phyloP scores from a whole-genome alignment of 2,113 vertebrate species.

The Sterrhoptilus dennistouni region DNA sequence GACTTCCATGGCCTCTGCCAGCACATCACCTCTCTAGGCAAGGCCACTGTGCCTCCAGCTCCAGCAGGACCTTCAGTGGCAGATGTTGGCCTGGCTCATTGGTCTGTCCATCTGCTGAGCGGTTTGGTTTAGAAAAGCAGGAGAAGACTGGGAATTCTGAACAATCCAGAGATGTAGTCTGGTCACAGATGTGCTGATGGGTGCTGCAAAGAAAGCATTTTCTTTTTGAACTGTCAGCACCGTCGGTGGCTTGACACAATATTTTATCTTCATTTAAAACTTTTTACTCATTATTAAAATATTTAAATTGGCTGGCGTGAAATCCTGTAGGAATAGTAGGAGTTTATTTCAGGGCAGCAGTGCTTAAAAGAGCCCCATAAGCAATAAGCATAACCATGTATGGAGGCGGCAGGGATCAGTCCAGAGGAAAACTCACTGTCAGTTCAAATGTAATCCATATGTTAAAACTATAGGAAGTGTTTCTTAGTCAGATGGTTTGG shows the following conservation, averaged over 20 bases:
- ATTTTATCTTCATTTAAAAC: slow-evolving; percentile 57
- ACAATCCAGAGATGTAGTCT: background rate
- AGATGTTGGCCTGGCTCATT: background rate
- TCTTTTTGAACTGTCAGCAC: slow-evolving; percentile 67
- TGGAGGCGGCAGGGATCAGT: slow-evolving; percentile 15
- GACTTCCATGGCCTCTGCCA: background rate
- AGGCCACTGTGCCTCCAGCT: background rate
- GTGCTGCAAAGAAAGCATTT: slow-evolving; percentile 55
- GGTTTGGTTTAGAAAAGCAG: background rate
- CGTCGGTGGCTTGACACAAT: slow-evolving; percentile 56
- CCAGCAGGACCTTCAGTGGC: background rate
- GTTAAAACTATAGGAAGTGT: slow-evolving; percentile 59
- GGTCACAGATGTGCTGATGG: slow-evolving; percentile 29
- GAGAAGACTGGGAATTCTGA: background rate
- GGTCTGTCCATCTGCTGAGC: background rate
- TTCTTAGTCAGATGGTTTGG: slow-evolving; percentile 52
- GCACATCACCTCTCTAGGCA: background rate
- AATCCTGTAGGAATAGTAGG: slow-evolving; percentile 53
- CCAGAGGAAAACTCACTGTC: slow-evolving; percentile 46
- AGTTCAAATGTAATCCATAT: slow-evolving; percentile 64
- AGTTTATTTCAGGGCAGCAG: slow-evolving; percentile 62
- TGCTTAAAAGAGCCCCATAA: slow-evolving; percentile 26
- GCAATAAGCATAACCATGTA: slow-evolving; percentile 46
- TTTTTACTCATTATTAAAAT: slow-evolving; percentile 68
- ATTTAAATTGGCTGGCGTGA: slow-evolving; percentile 64